Base-by-base conservation (phyloP, 2,113 vertebrate species). In the Ranitomeya variabilis region DNA sequence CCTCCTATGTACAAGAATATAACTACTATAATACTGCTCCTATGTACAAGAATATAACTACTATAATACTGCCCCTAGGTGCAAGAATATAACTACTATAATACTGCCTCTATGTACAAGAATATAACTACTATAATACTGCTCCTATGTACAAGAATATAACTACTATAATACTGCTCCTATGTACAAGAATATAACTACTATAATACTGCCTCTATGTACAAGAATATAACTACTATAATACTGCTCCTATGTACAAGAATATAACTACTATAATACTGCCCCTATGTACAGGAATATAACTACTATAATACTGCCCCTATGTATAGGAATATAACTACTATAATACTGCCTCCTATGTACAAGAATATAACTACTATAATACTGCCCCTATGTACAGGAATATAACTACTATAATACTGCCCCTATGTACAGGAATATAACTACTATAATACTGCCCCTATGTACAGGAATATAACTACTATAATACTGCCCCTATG, bases 141-240 rank as follows among this genome's bases (percentile, higher is more conserved):
- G 26, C 26, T 2, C 26, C 26, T 31, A 31, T 31, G 26, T 31
- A 31, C 26, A 23, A 23, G 66, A 62, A 62, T 62, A 62, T 62
- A 62, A 62, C 60, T 62, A 64, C 62, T 64, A 64, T 64, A 16
- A 23, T 9, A 2, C 64, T 23, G 21, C 3, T 6, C 26, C n/a
- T n/a, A 66, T 66, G n/a, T 69, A 69, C n/a, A 69, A 69, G 66
- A 69, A 69, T 69, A 69, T 69, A 69, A 69, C 66, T 69, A 69
- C 66, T 69, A 69, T 69, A 69, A 69, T 69, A 69, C 66, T 69
- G 66, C 66, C 3, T 21, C 66, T 69, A 69, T 69, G 8, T 69
- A 69, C 66, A 69, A 69, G 66, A 69, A 69, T 69, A 69, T 69
- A 69, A 23, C 66, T 69, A 69, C 66, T 69, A 69, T 69, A 69